Conservation (phyloP, 37 sponge, comb jelly and placozoan genomes). For the Chondrosia reniformis region DNA sequence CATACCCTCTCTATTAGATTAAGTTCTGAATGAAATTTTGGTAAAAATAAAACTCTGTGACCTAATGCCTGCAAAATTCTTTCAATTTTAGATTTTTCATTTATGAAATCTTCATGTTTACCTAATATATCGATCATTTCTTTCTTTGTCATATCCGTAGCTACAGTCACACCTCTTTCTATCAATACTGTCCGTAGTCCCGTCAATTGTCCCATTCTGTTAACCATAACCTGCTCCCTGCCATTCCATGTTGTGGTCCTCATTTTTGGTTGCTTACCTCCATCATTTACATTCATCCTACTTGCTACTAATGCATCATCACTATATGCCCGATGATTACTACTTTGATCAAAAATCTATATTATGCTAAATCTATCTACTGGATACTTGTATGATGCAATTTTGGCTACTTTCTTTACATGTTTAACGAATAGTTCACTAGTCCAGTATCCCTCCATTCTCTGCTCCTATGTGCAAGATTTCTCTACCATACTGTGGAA, state of each 20-base stretch:
- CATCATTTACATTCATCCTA: constrained; percentile 30
- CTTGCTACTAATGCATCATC: constrained; percentile 28
- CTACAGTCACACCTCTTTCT: neutral
- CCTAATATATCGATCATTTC: neutral
- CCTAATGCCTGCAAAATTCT: neutral
- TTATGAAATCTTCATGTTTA: neutral
- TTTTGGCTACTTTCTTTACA: constrained; percentile 4
- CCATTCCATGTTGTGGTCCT: neutral
- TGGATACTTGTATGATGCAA: constrained; percentile 31
- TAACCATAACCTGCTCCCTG: neutral
- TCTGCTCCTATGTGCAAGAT: constrained; percentile 14
- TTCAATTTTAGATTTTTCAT: constrained; percentile 4
- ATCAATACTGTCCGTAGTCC: neutral
- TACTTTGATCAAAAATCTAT: constrained; percentile 26
- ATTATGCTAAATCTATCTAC: neutral
- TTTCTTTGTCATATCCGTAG: neutral
- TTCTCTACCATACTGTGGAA: neutral
- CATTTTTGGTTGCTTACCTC: constrained; percentile 20
- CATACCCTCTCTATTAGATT: constrained; percentile 33
- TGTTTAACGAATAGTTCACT: constrained; percentile 11
- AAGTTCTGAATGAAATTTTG: constrained; percentile 28
- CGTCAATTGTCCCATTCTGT: neutral
- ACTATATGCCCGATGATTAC: constrained; percentile 7
- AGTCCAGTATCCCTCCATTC: constrained; percentile 19
- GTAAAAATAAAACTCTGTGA: neutral